These are phyloP conservation scores for Polydrusus pterygomalis DNA, from an alignment of 2,888 invertebrate species.

Conservation along the genomic window DNA sequence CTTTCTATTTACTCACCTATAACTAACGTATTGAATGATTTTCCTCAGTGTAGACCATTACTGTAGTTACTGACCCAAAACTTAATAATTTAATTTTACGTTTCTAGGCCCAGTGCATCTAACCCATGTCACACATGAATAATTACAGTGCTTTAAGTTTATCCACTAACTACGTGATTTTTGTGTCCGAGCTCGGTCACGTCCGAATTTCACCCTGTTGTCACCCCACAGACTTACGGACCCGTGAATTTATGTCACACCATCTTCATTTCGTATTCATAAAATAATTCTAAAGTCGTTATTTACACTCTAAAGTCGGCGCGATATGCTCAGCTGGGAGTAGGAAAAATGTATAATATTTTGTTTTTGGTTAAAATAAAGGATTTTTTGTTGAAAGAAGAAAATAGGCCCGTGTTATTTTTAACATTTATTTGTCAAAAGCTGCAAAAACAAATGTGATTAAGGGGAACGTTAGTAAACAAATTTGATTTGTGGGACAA, in stretches of 20 bases:
- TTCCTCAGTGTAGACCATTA: background rate
- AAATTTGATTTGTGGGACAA: background rate
- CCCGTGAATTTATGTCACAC: constrained; percentile 43
- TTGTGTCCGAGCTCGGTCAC: constrained; percentile 34
- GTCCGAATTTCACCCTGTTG: constrained; percentile 36
- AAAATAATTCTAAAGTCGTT: constrained; percentile 49
- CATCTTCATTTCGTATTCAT: constrained; percentile 52
- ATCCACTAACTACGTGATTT: constrained; percentile 34
- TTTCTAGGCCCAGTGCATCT: background rate
- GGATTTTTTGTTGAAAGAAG: constrained; percentile 22
- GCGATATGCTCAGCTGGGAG: constrained; percentile 34
- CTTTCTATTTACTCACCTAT: too few species aligned
- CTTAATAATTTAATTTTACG: background rate
- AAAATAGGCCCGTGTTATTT: constrained; percentile 4
- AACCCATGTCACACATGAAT: constrained; percentile 7
- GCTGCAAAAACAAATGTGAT: background rate
- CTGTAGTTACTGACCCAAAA: background rate
- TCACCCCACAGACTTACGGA: constrained; percentile 32
- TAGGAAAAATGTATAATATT: constrained; percentile 29
- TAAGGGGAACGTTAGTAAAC: too few species aligned
- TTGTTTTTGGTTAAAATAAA: constrained; percentile 17
- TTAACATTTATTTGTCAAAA: constrained; percentile 2
- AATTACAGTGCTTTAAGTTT: constrained; percentile 18
- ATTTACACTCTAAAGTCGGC: constrained; percentile 34
- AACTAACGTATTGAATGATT: too few species aligned